Percentiles rank a stretch among this genome's conserved stretches.
phyloP scores from a whole-genome alignment of 2,888 invertebrate genomes.

The Lordiphosa fenestrarum region DNA sequence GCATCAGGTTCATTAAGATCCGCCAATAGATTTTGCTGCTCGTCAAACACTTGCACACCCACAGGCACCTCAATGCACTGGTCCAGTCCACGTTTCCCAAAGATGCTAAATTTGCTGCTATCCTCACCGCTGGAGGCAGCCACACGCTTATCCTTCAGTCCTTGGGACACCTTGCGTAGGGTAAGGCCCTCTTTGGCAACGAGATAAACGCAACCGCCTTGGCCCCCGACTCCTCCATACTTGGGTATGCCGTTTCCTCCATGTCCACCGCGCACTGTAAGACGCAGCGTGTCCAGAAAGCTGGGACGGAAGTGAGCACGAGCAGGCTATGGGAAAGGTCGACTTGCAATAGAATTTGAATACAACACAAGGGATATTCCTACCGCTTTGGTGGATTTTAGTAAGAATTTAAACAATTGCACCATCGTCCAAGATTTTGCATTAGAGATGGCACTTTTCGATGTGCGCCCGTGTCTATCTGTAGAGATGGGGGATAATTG shows the following conservation, averaged over 20 bases:
- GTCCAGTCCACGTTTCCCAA: constrained; percentile 88
- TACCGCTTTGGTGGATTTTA: constrained; percentile 74
- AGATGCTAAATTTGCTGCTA: constrained; percentile 87
- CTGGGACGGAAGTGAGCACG: constrained; percentile 76
- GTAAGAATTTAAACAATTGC: constrained; percentile 69
- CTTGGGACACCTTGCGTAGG: constrained; percentile 81
- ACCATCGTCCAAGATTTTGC: constrained; percentile 61
- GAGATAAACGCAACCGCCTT: constrained; percentile 92
- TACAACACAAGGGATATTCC: not conserved
- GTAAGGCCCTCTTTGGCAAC: constrained; percentile 84
- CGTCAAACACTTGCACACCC: constrained; percentile 88
- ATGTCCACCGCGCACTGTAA: constrained; percentile 90
- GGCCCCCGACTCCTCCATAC: constrained; percentile 94
- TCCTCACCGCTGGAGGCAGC: constrained; percentile 87
- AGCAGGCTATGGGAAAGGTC: constrained; percentile 47
- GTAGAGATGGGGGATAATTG: no score
- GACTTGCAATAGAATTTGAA: not conserved
- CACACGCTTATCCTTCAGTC: constrained; percentile 62
- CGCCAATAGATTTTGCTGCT: constrained; percentile 84
- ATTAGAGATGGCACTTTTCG: constrained; percentile 1
- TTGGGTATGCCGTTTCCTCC: constrained; percentile 88
- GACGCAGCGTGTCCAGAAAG: constrained; percentile 90
- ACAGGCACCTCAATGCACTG: constrained; percentile 88
- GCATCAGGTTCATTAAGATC: constrained; percentile 87
- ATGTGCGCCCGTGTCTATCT: no score